Evolutionary conservation across 2,113 vertebrate species (phyloP), one percentile per base, ranked within the genome.

Genomic region (Hystrix cristata): DNA sequence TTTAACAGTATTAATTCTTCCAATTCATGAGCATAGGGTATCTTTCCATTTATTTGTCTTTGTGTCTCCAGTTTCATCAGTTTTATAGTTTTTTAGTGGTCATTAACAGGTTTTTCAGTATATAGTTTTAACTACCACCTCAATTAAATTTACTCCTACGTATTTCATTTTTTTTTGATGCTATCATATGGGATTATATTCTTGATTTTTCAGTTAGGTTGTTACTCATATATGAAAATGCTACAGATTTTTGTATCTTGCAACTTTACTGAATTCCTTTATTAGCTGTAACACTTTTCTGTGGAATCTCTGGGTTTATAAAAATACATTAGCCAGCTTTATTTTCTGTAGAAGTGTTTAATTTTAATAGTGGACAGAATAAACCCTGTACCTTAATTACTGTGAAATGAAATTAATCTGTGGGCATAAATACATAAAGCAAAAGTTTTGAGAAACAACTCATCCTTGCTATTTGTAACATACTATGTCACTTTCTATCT

Each of bases 391-490:
- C n/a, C 25, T 43, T 86, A 31, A 71, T 72, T 87, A 87, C 19
- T 74, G 11, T 87, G 31, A 80, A 87, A 83, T 78, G 60, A 71
- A 67, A 79, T 65, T 14, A 27, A 46, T 59, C 14, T 71, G 1
- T 87, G 3, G 29, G 7, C 19, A 60, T 80, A 85, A 64, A 67
- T 64, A 83, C 46, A 57, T 89, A 74, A 84, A 84, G 72, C 67
- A 94, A 46, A 92, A 29, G 34, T 65, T 97, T 78, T 95, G 64
- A 96, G 55, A 91, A 95, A 69, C 55, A 86, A 65, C 23, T 80
- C n/a, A 88, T 1, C 13, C 2, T 92, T 91, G 67, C 46, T 87
- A 85, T 72, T 48, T 86, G 27, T 62, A 89, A 72, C 38, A 78
- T 76, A 64, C n/a, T 76, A 31, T 89, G 31, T 38, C 16, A 88